phyloP scores from a whole-genome alignment of 2,888 invertebrate genomes.

The Drosophila suboccidentalis region DNA sequence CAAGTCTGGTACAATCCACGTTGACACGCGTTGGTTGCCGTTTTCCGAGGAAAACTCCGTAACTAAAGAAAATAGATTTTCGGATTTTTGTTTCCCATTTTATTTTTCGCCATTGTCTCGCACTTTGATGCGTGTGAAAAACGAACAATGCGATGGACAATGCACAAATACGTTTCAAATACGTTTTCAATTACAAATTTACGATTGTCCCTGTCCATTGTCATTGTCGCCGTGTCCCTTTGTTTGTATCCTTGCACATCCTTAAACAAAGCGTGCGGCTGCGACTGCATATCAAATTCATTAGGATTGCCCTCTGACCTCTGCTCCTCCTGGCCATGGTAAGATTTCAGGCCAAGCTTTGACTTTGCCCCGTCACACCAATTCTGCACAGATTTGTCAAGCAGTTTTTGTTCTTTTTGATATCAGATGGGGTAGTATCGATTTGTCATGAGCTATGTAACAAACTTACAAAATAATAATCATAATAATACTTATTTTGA shows the following conservation, averaged over 20 bases:
- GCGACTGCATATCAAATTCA: constrained; percentile 66
- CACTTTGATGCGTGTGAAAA: constrained; percentile 43
- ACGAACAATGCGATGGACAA: constrained; percentile 27
- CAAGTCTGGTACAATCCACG: constrained; percentile 31
- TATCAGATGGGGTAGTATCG: not conserved
- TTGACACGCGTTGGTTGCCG: constrained; percentile 65
- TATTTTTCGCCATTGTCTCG: constrained; percentile 37
- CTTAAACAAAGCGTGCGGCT: constrained; percentile 54
- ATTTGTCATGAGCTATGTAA: not conserved
- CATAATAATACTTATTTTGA: not conserved
- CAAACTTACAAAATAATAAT: not conserved
- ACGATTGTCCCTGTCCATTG: constrained; percentile 59
- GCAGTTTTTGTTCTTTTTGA: constrained; percentile 4
- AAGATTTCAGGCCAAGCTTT: constrained; percentile 47
- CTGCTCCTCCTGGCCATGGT: not conserved
- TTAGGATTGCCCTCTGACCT: constrained; percentile 35
- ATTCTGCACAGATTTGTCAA: constrained; percentile 22
- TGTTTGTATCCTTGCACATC: constrained; percentile 39
- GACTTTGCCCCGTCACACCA: constrained; percentile 30
- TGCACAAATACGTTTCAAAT: constrained; percentile 53
- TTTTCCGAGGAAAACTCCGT: constrained; percentile 52
- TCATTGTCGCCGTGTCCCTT: constrained; percentile 24
- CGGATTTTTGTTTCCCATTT: constrained; percentile 5
- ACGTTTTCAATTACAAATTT: constrained; percentile 77
- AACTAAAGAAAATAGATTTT: constrained; percentile 25